These are phyloP conservation scores for Mnemiopsis leidyi DNA, from an alignment of 37 sponge, comb jelly and placozoan species.

Conservation along the genomic window DNA sequence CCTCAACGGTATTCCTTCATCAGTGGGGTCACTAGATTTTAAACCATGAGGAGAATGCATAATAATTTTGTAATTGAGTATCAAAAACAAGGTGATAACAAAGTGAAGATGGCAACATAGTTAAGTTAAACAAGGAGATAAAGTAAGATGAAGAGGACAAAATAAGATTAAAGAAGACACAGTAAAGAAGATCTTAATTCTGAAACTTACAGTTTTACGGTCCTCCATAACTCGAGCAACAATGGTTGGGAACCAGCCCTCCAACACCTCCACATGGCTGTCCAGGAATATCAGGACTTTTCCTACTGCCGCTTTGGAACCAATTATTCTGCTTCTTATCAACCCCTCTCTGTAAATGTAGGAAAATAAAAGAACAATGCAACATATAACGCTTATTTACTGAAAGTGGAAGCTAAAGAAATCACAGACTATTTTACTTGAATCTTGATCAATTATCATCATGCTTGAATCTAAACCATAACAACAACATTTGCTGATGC, in stretches of 20 bases:
- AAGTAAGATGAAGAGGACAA: too few species aligned
- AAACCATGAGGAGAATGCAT: too few species aligned
- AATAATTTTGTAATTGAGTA: too few species aligned
- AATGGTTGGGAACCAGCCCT: constrained; percentile 88
- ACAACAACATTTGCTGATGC: too few species aligned
- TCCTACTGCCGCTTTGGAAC: constrained; percentile 68
- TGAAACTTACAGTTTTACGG: constrained; percentile 14
- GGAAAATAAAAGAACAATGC: neutral
- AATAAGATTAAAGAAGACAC: too few species aligned
- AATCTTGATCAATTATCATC: too few species aligned
- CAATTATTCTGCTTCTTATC: constrained; percentile 85
- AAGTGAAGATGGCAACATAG: too few species aligned
- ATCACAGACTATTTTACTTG: neutral
- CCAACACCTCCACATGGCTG: constrained; percentile 86
- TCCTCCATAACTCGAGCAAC: constrained; percentile 75
- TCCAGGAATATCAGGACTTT: constrained; percentile 87
- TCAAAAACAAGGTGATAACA: too few species aligned
- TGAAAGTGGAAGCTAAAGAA: neutral
- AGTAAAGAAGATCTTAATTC: neutral
- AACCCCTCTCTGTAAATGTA: constrained; percentile 75
- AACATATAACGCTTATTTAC: neutral
- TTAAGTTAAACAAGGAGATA: neutral
- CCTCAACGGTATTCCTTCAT: too few species aligned
- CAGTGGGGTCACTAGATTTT: neutral
- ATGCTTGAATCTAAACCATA: too few species aligned